Conservation (phyloP, 92 coral and sea anemone species). For the Umimayanthus kanabou region DNA sequence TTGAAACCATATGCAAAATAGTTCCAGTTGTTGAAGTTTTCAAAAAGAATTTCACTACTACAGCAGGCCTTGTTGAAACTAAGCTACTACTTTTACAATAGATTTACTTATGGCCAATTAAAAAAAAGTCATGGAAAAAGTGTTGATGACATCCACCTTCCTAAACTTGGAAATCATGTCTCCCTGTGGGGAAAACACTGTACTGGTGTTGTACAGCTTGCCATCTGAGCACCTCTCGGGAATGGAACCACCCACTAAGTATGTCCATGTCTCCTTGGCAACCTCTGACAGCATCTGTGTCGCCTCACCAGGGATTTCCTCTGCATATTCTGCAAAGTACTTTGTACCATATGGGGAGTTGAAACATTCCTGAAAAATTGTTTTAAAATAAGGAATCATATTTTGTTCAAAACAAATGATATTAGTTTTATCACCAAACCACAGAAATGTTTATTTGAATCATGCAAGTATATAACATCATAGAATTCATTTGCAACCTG, state of each 20-base stretch:
- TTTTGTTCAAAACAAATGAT: too few species aligned
- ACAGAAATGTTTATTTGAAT: too few species aligned
- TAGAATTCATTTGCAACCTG: too few species aligned
- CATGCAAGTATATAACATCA: too few species aligned
- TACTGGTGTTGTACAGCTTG: constrained; percentile 88
- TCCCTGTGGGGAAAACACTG: constrained; percentile 87
- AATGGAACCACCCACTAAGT: constrained; percentile 88
- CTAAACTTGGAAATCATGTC: constrained; percentile 90
- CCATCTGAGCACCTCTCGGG: constrained; percentile 81
- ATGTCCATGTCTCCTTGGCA: constrained; percentile 89
- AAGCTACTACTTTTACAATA: too few species aligned
- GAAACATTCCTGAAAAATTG: constrained; percentile 79
- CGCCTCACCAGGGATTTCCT: constrained; percentile 91
- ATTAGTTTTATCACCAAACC: too few species aligned
- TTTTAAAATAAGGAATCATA: background rate
- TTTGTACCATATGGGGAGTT: constrained; percentile 97
- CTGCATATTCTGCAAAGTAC: constrained; percentile 95
- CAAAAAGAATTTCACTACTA: too few species aligned
- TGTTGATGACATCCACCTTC: constrained; percentile 57
- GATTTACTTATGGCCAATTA: too few species aligned
- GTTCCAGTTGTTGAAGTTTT: too few species aligned
- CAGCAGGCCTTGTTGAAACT: too few species aligned
- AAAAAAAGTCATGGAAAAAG: too few species aligned
- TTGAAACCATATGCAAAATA: too few species aligned
- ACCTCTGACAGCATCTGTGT: constrained; percentile 79